Base-by-base conservation (phyloP, 2,797 vertebrate species). In the Carcharodon carcharias region DNA sequence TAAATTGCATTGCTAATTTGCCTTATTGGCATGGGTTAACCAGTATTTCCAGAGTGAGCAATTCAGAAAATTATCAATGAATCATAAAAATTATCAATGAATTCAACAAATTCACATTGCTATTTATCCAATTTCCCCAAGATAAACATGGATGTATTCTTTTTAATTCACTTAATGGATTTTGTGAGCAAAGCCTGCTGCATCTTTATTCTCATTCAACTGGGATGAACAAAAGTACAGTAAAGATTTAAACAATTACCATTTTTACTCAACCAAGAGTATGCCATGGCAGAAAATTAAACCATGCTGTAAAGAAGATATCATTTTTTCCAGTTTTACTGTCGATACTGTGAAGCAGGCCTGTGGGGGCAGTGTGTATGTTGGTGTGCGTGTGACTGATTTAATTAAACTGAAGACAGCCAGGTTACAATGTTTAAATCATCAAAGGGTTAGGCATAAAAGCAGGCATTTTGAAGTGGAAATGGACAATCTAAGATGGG, bases 41-140 rank as follows among this genome's bases (percentile, higher is more conserved):
- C 35, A 16, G 63, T 65, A 67, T 61, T 16, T 28, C 28, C 67
- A 40, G 65, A 16, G 8, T 71, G 23, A 56, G 28, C 93, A 71
- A 54, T 54, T 73, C 21, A 50, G 45, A 14, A 95, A 95, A 95
- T 95, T 45, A 95, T 54, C 93, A 95, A 69, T 14, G 1, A 54
- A 12, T 71, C 61, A 71, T 18, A 50, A 91, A 50, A 92, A 92
- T 92, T 92, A 95, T 58, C 31, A 93, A 94, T 95, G 54, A 31
- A 63, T 50, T 95, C 67, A 95, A 54, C 45, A 50, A 50, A 71
- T 54, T 26, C 26, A 54, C 65, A 73, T 28, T 71, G 65, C 4
- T 26, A 71, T 23, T 95, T 71, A 50, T 71, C 12, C 73, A 23
- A 54, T 95, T 69, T 95, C 6, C 26, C 40, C 0, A 35, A 31